Base-by-base conservation (phyloP, 2,797 vertebrate genomes). In the Darevskia nairensis region DNA sequence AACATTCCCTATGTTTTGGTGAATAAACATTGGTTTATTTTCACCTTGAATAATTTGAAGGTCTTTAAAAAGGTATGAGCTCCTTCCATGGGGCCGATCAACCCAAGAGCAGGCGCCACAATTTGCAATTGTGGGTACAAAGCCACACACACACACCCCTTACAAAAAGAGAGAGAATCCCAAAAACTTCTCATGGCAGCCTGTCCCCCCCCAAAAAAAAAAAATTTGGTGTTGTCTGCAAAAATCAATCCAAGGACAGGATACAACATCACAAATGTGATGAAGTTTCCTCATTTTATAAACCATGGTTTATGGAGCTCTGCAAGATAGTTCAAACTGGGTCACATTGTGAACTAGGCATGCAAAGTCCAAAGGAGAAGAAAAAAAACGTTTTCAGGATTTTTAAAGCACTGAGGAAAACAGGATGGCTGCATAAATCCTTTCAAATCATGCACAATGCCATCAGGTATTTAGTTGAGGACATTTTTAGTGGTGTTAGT, bases 391-490 rank as follows among this genome's bases (percentile, higher is more conserved):
- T 46, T 74, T 87, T 75, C 9, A 29, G 55, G 9, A 41, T 59
- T 72, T 80, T 25, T 29, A n/a, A 44, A 59, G 21, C 27, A 61
- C 74, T 39, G 41, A 69, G 23, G 35, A 75, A 64, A 74, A 21
- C 4, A 77, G 6, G 13, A 87, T 86, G 83, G 2, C 1, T 82
- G 64, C 41, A 6, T 0, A 89, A 77, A 50, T 59, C 13, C 1
- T 82, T 82, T 32, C 32, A 75, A 89, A 88, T 93, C 13, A 8
- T 90, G 15, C 13, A 86, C 6, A 55, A 25, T 7, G 7, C 29
- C 39, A 41, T 11, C 46, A 59, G 27, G 25, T 83, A 64, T 46
- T 77, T 50, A 77, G 13, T 25, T 25, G 3, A 46, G 76, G 75
- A 84, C 21, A 10, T 4, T 8, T 41, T 25, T 15, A 75, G 6